Percentiles rank a stretch among this genome's conserved stretches.
Evolutionary conservation across 2,888 invertebrate genomes (phyloP).

Genomic region (Nineta flava): DNA sequence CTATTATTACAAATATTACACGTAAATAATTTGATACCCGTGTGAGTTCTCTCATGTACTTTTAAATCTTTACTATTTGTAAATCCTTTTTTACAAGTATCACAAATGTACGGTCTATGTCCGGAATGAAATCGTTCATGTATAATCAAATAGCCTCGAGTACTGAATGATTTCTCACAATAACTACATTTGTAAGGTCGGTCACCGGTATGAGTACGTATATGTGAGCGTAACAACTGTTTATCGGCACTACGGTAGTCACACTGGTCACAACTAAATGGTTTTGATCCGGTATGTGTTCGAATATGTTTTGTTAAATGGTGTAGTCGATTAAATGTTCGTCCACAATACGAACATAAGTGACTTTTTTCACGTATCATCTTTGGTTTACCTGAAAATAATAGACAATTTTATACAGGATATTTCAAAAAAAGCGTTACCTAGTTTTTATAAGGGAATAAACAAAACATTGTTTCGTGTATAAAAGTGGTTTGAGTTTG

Average conservation of each 20-base stretch:
- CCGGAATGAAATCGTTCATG: conserved; percentile 9
- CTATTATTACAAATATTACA: conserved; percentile 8
- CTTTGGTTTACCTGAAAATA: too few relatives aligned
- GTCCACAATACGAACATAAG: conserved; percentile 7
- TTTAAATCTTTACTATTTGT: conserved; percentile 9
- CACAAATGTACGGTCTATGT: conserved; percentile 7
- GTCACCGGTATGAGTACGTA: background rate
- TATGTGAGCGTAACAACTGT: conserved; percentile 5
- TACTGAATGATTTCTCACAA: conserved; percentile 7
- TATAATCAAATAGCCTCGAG: conserved; percentile 7
- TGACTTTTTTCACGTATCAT: conserved; percentile 3
- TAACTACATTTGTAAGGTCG: conserved; percentile 5
- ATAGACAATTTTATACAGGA: too few relatives aligned
- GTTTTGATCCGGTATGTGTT: conserved; percentile 2
- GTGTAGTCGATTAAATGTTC: conserved; percentile 6
- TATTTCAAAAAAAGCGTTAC: background rate
- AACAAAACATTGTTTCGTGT: too few relatives aligned
- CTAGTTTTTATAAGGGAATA: background rate
- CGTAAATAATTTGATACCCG: conserved; percentile 8
- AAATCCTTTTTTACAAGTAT: conserved; percentile 7
- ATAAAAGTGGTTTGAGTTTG: too few relatives aligned
- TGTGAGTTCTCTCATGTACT: conserved; percentile 9
- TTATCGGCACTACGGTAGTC: conserved; percentile 8
- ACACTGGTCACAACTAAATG: conserved; percentile 7
- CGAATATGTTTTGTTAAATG: too few relatives aligned